These are phyloP conservation scores for Coendou prehensilis DNA, from an alignment of 2,797 vertebrate genomes.

Conservation along the genomic window DNA sequence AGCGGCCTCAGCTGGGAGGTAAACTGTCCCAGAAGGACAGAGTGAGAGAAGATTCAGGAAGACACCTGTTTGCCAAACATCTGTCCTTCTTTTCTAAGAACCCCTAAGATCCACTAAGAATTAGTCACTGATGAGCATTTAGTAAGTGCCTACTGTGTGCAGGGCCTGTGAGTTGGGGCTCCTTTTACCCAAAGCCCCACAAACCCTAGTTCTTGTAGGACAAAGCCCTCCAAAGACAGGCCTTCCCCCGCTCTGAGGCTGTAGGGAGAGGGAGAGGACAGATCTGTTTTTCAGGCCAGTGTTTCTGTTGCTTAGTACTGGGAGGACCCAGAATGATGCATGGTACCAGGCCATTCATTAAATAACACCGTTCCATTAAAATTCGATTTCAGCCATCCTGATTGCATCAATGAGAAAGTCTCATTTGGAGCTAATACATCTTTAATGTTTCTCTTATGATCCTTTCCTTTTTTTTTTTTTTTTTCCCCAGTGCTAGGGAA, in stretches of 20 bases:
- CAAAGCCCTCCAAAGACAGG: not conserved
- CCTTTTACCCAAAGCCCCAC: not conserved
- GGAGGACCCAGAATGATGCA: not conserved
- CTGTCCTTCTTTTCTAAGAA: not conserved
- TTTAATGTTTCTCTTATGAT: not conserved
- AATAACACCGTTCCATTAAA: not conserved
- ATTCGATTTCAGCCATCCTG: not conserved
- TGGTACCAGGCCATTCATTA: not conserved
- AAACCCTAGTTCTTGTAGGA: not conserved
- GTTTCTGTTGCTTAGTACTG: not conserved
- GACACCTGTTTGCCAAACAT: not conserved
- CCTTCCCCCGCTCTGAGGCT: not conserved
- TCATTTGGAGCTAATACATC: not conserved
- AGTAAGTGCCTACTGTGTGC: not conserved
- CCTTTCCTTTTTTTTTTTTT: not conserved
- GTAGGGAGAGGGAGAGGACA: not conserved
- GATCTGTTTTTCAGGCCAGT: not conserved
- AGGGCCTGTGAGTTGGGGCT: not conserved
- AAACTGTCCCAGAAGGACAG: not conserved
- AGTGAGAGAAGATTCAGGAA: not conserved
- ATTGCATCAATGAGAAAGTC: not conserved
- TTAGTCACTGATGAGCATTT: not conserved
- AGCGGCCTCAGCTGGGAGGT: not conserved
- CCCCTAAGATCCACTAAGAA: not conserved
- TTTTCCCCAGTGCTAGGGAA: not conserved